These are phyloP conservation scores for Phycodurus eques DNA, from an alignment of 2,113 vertebrate genomes.

Conservation along the genomic window DNA sequence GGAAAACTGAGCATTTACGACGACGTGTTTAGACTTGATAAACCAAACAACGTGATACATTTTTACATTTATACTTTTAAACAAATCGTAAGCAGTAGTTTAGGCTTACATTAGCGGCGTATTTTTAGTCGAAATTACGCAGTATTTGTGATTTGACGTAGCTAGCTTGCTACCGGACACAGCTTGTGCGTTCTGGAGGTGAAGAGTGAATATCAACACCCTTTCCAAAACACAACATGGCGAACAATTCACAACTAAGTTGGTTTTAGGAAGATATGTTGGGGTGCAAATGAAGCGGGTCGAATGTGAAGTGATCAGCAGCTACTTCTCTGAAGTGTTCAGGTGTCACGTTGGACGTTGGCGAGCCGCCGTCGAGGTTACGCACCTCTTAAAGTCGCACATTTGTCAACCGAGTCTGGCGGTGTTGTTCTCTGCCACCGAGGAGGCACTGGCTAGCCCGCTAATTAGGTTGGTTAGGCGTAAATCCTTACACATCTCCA, in stretches of 20 bases:
- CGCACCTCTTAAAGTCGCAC: background rate
- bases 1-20: constrained; percentile 37
- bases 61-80: background rate
- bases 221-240: background rate
- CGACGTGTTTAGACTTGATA: background rate
- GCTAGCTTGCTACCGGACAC: constrained; percentile 49
- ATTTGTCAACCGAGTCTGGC: constrained; percentile 40
- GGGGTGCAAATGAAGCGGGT: background rate
- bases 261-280: too few species aligned
- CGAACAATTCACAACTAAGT: background rate
- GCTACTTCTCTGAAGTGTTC: background rate
- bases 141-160: background rate
- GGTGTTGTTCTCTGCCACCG: constrained; percentile 9
- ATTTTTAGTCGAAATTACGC: background rate
- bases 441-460: constrained; percentile 25
- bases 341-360: background rate
- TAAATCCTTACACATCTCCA: background rate
- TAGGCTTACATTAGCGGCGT: background rate
- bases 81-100: background rate
- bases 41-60: background rate
- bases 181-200: constrained; percentile 11
- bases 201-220: background rate
- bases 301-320: fast-evolving
- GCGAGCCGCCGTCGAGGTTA: background rate
- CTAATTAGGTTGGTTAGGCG: constrained; percentile 28